phyloP scores from a whole-genome alignment of 2,113 vertebrate genomes.

The Gobius niger region DNA sequence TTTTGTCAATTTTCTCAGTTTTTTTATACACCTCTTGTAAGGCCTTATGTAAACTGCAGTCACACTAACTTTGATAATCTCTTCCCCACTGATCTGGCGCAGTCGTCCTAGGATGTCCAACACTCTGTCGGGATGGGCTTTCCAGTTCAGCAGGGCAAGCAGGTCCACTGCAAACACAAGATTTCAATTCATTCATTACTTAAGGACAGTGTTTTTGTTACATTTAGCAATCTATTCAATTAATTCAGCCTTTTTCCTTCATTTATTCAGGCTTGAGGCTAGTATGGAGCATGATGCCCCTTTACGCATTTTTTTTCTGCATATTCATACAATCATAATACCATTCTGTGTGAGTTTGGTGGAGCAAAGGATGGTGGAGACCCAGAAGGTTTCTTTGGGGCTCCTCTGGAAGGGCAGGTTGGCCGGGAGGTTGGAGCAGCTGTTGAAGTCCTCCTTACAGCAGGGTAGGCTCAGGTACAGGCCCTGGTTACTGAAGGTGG shows the following conservation, averaged over 20 bases:
- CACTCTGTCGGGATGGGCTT: constrained; percentile 91
- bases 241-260: too few species aligned
- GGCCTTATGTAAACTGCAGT: too few species aligned
- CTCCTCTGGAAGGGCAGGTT: constrained; percentile 95
- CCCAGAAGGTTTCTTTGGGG: constrained; percentile 92
- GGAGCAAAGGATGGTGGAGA: constrained; percentile 93
- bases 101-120: constrained; percentile 91
- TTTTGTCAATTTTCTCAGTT: too few species aligned
- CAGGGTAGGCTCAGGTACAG: constrained; percentile 93
- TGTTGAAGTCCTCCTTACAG: constrained; percentile 94
- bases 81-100: constrained; percentile 91
- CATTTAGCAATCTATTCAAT: neutral
- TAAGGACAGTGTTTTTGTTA: neutral
- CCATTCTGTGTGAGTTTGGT: constrained; percentile 97
- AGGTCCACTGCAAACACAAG: constrained; percentile 82
- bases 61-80: constrained; percentile 89
- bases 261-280: too few species aligned
- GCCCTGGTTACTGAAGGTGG: constrained; percentile 94
- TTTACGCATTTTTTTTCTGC: too few species aligned
- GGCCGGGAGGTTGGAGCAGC: constrained; percentile 89
- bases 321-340: constrained; percentile 49
- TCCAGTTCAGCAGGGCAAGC: constrained; percentile 94
- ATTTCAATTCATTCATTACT: neutral
- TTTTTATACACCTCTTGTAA: too few species aligned
- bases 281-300: too few species aligned